These are phyloP conservation scores for Xanthorhoe designata DNA, from an alignment of 2,888 invertebrate genomes.

Conservation along the genomic window DNA sequence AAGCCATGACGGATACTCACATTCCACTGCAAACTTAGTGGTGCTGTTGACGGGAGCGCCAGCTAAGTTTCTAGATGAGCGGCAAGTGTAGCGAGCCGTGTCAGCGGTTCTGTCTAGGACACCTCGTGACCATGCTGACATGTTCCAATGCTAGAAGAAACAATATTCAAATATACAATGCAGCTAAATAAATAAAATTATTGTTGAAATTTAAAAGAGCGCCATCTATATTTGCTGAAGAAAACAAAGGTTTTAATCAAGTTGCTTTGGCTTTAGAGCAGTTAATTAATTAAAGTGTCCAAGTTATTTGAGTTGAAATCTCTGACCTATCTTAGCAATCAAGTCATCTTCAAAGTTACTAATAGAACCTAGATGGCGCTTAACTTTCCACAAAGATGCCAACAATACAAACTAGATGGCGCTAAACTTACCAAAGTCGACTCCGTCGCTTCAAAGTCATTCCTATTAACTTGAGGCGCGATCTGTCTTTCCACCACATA, in stretches of 20 bases:
- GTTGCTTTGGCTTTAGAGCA: no score
- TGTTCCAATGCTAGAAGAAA: slow-evolving; percentile 90
- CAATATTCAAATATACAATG: background rate
- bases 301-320: no score
- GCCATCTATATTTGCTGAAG: no score
- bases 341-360: no score
- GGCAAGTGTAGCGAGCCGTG: slow-evolving; percentile 93
- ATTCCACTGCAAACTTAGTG: slow-evolving; percentile 95
- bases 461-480: slow-evolving; percentile 90
- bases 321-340: no score
- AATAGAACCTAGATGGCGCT: no score
- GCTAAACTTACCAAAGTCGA: slow-evolving; percentile 88
- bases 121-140: slow-evolving; percentile 92
- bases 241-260: no score
- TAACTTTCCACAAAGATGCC: background rate
- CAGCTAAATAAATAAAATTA: no score
- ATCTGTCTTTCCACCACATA: slow-evolving; percentile 88
- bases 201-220: no score
- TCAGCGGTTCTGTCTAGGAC: slow-evolving; percentile 91
- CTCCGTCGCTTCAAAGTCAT: slow-evolving; percentile 95
- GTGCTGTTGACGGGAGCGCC: slow-evolving; percentile 93
- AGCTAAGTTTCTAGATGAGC: slow-evolving; percentile 91
- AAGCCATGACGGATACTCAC: slow-evolving; percentile 84
- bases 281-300: no score
- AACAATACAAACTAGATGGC: background rate